phyloP scores from a whole-genome alignment of 2,888 invertebrate genomes.

The Cylloceria caligata region DNA sequence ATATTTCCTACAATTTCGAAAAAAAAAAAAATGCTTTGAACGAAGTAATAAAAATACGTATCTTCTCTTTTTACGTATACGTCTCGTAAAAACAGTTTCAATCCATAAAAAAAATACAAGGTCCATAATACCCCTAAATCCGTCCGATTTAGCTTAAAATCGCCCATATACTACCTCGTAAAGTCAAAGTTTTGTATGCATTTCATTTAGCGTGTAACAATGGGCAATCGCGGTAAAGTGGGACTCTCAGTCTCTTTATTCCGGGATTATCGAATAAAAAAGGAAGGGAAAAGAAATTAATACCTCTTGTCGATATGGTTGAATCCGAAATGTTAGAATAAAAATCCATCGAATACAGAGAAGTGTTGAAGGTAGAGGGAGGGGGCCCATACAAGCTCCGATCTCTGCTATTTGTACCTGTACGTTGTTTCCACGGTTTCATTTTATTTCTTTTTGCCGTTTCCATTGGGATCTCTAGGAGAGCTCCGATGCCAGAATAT shows the following conservation, averaged over 20 bases:
- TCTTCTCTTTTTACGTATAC: no score
- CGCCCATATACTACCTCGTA: neutral
- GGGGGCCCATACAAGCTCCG: neutral
- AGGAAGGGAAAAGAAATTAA: neutral
- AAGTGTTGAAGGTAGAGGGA: neutral
- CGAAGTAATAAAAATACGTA: no score
- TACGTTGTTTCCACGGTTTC: neutral
- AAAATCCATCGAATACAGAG: constrained; percentile 17
- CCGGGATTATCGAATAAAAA: constrained; percentile 17
- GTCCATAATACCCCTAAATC: no score
- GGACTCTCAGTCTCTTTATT: neutral
- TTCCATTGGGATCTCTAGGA: constrained; percentile 10
- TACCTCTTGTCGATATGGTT: neutral
- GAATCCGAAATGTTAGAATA: constrained; percentile 23
- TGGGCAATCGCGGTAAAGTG: neutral
- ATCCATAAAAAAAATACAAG: no score
- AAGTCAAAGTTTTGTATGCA: neutral
- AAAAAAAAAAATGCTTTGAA: no score
- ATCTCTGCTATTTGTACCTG: neutral
- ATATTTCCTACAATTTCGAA: no score
- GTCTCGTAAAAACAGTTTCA: no score
- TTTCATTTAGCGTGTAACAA: neutral
- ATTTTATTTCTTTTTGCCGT: neutral
- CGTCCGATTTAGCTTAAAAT: no score
- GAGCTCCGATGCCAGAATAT: neutral